Evolutionary conservation across 2,113 vertebrate species (phyloP).

Genomic region (Poecilia latipinna): DNA sequence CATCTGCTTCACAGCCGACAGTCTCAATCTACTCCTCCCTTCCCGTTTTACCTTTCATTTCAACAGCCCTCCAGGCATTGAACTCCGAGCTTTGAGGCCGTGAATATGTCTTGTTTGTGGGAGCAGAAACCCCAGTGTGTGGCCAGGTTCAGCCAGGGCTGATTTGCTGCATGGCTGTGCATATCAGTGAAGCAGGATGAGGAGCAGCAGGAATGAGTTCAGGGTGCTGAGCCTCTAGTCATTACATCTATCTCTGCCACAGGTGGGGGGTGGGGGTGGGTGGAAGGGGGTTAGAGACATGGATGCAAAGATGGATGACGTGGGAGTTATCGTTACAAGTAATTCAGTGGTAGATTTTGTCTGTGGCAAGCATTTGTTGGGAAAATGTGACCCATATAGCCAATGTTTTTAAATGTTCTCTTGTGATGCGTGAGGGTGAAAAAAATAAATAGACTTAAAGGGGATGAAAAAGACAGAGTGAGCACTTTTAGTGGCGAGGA

Average conservation of each 20-base stretch:
- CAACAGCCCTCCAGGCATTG: slow-evolving; percentile 28
- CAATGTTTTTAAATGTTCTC: background rate
- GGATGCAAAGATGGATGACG: slow-evolving; percentile 8
- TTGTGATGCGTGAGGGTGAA: background rate
- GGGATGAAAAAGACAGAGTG: background rate
- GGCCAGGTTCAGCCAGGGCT: slow-evolving; percentile 41
- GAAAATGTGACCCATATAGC: background rate
- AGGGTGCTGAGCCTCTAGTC: slow-evolving; percentile 57
- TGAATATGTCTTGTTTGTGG: slow-evolving; percentile 26
- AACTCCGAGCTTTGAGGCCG: slow-evolving; percentile 42
- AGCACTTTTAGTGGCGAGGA: slow-evolving; percentile 1
- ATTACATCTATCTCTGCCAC: slow-evolving; percentile 57
- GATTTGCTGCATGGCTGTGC: slow-evolving; percentile 71
- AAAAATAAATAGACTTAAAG: background rate
- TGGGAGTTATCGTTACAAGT: slow-evolving; percentile 29
- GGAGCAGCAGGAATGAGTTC: slow-evolving; percentile 66
- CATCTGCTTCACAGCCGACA: slow-evolving; percentile 1
- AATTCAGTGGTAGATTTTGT: slow-evolving; percentile 27
- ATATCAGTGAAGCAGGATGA: slow-evolving; percentile 56
- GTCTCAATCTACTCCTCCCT: slow-evolving; percentile 43
- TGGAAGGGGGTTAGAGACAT: slow-evolving; percentile 16
- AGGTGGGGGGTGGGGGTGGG: slow-evolving; percentile 29
- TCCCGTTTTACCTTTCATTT: slow-evolving; percentile 36
- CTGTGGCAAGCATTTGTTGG: slow-evolving; percentile 25
- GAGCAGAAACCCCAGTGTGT: slow-evolving; percentile 50